phyloP scores from a whole-genome alignment of 64 coral and sea anemone species.

The Trachythela sp. region DNA sequence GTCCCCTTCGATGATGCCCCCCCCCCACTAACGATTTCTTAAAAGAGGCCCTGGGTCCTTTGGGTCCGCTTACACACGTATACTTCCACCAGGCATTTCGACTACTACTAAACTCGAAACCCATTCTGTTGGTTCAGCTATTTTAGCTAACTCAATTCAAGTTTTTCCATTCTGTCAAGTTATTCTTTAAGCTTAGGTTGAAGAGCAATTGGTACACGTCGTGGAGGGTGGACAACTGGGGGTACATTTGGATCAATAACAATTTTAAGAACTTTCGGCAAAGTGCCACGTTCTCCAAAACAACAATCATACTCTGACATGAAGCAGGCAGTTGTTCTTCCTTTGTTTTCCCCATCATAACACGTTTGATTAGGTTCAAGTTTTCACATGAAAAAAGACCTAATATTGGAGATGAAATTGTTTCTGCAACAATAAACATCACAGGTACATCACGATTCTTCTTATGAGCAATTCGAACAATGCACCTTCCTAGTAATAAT shows the following conservation, averaged over 20 bases:
- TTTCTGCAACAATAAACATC: constrained; percentile 18
- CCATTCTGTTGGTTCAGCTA: constrained; percentile 61
- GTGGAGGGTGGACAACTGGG: not conserved
- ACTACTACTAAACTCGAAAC: constrained; percentile 41
- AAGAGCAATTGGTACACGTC: constrained; percentile 11
- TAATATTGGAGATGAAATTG: constrained; percentile 46
- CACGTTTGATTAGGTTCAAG: constrained; percentile 30
- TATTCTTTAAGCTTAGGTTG: constrained; percentile 37
- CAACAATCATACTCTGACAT: constrained; percentile 44
- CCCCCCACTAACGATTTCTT: too few relatives aligned
- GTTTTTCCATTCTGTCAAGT: constrained; percentile 37
- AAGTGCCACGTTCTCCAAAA: constrained; percentile 40
- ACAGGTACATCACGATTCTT: not conserved
- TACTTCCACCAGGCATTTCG: not conserved
- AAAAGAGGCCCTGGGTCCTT: too few relatives aligned
- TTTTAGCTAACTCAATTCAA: constrained; percentile 45
- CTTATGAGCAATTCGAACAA: not conserved
- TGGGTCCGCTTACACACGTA: not conserved
- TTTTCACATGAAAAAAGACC: constrained; percentile 20
- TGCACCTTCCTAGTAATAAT: not conserved
- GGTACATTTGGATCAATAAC: constrained; percentile 32
- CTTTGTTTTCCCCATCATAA: constrained; percentile 31
- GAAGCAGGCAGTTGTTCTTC: constrained; percentile 13
- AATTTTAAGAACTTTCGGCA: constrained; percentile 53
- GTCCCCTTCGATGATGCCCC: too few relatives aligned